Conservation (phyloP, 2,888 invertebrate species). For the Lucinisca nassula region DNA sequence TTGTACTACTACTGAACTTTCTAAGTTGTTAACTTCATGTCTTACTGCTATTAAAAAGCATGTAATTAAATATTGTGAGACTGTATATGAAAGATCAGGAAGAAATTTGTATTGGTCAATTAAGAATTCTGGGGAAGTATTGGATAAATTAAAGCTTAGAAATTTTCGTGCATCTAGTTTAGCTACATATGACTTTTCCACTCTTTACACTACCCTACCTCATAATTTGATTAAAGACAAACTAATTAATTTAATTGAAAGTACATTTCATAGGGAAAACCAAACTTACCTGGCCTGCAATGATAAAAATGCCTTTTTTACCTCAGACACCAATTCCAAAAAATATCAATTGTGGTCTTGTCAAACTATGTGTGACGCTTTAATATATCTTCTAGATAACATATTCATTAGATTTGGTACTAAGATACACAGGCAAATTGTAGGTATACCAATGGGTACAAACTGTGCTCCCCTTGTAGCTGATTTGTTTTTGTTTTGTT, state of each 20-base stretch:
- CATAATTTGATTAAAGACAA: not conserved
- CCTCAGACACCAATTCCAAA: no score
- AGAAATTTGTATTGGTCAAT: not conserved
- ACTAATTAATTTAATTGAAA: not conserved
- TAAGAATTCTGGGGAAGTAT: not conserved
- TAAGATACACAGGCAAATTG: no score
- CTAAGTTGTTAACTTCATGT: not conserved
- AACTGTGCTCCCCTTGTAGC: no score
- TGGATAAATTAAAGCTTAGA: not conserved
- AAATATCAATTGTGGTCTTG: no score
- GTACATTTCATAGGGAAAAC: no score
- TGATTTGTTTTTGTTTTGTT: no score
- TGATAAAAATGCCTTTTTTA: no score
- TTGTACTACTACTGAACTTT: not conserved
- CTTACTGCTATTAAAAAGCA: not conserved
- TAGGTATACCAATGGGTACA: no score
- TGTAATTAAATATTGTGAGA: not conserved
- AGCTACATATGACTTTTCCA: not conserved
- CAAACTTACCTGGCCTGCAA: no score
- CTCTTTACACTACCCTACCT: not conserved
- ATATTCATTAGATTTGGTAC: no score
- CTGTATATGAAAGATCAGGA: not conserved
- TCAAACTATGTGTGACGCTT: no score
- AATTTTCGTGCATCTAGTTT: not conserved
- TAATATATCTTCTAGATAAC: no score